Conservation (phyloP, 1,140 invertebrate species). For the Teleopsis dalmanni region DNA sequence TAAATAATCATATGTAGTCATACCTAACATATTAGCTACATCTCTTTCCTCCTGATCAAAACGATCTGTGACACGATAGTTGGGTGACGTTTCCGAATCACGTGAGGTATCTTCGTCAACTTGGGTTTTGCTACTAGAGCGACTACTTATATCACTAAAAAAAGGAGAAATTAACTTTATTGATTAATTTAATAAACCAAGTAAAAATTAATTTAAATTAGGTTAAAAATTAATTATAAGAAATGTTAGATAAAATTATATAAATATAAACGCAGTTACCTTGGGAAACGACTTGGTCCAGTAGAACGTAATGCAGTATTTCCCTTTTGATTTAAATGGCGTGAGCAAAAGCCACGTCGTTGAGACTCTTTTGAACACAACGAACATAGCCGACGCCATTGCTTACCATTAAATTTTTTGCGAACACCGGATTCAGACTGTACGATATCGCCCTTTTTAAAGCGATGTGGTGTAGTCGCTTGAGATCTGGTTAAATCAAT, state of each 20-base stretch:
- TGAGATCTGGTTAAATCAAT: slow-evolving; percentile 58
- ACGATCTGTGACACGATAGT: slow-evolving; percentile 65
- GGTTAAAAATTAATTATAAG: not conserved
- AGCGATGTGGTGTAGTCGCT: slow-evolving; percentile 89
- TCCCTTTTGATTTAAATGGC: slow-evolving; percentile 71
- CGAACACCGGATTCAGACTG: slow-evolving; percentile 91
- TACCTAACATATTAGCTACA: slow-evolving; percentile 91
- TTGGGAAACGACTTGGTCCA: slow-evolving; percentile 36
- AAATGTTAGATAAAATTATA: not conserved
- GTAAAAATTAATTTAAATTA: not conserved
- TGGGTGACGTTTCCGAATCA: slow-evolving; percentile 80
- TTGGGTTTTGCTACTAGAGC: slow-evolving; percentile 48
- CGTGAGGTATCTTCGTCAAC: slow-evolving; percentile 85
- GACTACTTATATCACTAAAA: slow-evolving; percentile 44
- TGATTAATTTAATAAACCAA: not conserved
- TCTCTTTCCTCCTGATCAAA: slow-evolving; percentile 92
- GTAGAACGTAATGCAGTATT: slow-evolving; percentile 35
- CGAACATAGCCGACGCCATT: slow-evolving; percentile 87
- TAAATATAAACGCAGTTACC: slow-evolving; percentile 18
- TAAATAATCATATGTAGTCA: too few relatives aligned
- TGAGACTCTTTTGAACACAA: slow-evolving; percentile 98
- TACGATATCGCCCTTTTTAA: slow-evolving; percentile 98
- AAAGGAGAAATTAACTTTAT: not conserved
- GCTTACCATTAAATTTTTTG: slow-evolving; percentile 99
- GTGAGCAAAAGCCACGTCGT: slow-evolving; percentile 88